phyloP scores from a whole-genome alignment of 1,140 invertebrate species.

The Doryteuthis pealeii region DNA sequence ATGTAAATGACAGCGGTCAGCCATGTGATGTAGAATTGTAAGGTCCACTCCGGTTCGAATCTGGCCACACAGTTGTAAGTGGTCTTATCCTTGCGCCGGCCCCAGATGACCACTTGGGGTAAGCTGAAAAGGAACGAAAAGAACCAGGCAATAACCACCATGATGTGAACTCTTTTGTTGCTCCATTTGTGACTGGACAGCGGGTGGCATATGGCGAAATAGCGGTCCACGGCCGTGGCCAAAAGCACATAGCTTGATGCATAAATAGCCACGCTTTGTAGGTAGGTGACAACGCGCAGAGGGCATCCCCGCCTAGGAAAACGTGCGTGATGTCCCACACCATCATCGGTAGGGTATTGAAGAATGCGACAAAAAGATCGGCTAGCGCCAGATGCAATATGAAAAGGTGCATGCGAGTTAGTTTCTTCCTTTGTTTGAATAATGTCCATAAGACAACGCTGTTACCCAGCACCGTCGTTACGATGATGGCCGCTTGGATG shows the following conservation, averaged over 20 bases:
- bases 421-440: constrained; percentile 64
- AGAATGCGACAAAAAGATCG: constrained; percentile 72
- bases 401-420: constrained; percentile 74
- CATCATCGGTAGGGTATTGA: constrained; percentile 74
- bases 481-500: constrained; percentile 63
- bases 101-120: constrained; percentile 65
- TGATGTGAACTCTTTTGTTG: constrained; percentile 35
- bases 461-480: constrained; percentile 71
- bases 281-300: constrained; percentile 71
- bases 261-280: constrained; percentile 83
- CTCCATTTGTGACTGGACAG: constrained; percentile 49
- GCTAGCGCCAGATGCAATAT: constrained; percentile 74
- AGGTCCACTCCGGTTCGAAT: constrained; percentile 59
- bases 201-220: constrained; percentile 76
- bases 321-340: constrained; percentile 70
- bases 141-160: constrained; percentile 67
- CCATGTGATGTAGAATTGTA: constrained; percentile 38
- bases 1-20: constrained; percentile 41
- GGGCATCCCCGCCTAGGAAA: constrained; percentile 68
- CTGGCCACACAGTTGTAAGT: constrained; percentile 38
- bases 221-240: constrained; percentile 87
- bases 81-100: constrained; percentile 37
- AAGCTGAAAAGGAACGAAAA: constrained; percentile 67
- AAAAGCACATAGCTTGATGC: constrained; percentile 94
- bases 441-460: constrained; percentile 66